A percentile compares a stretch with the other conserved stretches of the same genome.
Evolutionary conservation across 2,113 vertebrate species (phyloP).

Genomic region (Syngnathus typhle): DNA sequence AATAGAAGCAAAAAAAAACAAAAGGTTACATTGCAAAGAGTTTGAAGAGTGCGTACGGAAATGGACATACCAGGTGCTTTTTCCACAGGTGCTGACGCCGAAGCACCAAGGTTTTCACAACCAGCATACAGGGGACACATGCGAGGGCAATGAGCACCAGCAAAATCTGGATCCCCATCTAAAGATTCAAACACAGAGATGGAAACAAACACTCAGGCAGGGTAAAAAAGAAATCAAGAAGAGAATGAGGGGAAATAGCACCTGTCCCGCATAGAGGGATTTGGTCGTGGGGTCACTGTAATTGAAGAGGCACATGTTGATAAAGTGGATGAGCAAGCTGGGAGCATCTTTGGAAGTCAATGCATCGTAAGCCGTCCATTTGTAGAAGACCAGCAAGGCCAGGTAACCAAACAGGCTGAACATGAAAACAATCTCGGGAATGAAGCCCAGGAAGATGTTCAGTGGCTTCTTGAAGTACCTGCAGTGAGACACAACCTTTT

Average conservation of each 20-base stretch:
- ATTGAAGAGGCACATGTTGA: conserved; percentile 99
- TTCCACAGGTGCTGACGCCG: conserved; percentile 87
- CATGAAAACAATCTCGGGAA: conserved; percentile 97
- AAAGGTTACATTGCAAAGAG: conserved; percentile 30
- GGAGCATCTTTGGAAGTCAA: conserved; percentile 82
- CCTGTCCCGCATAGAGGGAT: conserved; percentile 91
- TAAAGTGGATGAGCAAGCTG: conserved; percentile 94
- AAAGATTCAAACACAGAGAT: conserved; percentile 51
- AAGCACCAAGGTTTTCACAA: conserved; percentile 90
- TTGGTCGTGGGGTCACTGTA: conserved; percentile 77
- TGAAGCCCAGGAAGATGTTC: conserved; percentile 94
- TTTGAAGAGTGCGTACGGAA: conserved; percentile 22
- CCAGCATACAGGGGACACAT: conserved; percentile 94
- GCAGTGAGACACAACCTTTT: not conserved
- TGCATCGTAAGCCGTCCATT: conserved; percentile 89
- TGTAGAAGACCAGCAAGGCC: conserved; percentile 89
- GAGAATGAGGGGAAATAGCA: conserved; percentile 41
- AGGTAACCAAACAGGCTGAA: conserved; percentile 89
- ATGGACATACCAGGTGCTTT: conserved; percentile 84
- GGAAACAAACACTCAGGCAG: conserved; percentile 29
- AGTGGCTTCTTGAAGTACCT: conserved; percentile 97
- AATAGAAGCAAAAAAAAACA: conserved; percentile 39
- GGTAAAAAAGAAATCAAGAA: conserved; percentile 8
- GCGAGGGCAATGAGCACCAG: conserved; percentile 88
- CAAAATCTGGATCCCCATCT: conserved; percentile 90